Evolutionary conservation across 1,140 invertebrate genomes (phyloP).

Genomic region (Dendrolimus punctatus): DNA sequence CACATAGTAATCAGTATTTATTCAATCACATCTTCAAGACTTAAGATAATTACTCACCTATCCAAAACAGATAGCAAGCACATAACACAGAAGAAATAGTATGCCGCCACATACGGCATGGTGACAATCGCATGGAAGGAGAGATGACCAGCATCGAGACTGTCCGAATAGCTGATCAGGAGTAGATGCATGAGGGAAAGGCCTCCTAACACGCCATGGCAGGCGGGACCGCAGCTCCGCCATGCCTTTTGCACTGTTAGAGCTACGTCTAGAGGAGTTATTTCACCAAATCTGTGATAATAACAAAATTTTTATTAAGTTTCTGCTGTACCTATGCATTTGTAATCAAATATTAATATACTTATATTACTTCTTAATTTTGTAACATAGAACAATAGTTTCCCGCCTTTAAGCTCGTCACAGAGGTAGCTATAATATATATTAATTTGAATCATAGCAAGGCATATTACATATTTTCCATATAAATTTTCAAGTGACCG

Average conservation of each 20-base stretch:
- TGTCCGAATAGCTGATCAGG: constrained; percentile 59
- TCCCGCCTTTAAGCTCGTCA: too few species aligned
- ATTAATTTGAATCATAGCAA: too few species aligned
- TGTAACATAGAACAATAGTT: too few species aligned
- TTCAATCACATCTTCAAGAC: background rate
- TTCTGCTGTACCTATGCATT: too few species aligned
- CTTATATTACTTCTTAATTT: too few species aligned
- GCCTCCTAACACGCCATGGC: constrained; percentile 60
- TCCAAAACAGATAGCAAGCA: constrained; percentile 65
- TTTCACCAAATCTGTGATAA: constrained; percentile 51
- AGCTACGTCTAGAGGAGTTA: constrained; percentile 62
- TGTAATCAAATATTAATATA: too few species aligned
- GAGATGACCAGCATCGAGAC: constrained; percentile 57
- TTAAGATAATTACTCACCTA: constrained; percentile 35
- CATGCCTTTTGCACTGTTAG: constrained; percentile 56
- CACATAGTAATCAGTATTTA: too few species aligned
- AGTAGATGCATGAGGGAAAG: constrained; percentile 62
- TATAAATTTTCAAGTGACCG: too few species aligned
- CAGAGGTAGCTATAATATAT: too few species aligned
- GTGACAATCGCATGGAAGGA: constrained; percentile 65
- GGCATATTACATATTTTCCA: too few species aligned
- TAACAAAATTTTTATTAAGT: too few species aligned
- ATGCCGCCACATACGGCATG: constrained; percentile 66
- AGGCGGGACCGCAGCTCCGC: constrained; percentile 48
- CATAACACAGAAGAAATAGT: constrained; percentile 65